Percentiles rank a stretch among this genome's conserved stretches.
Evolutionary conservation across 1,140 invertebrate genomes (phyloP).

Genomic region (Arion vulgaris): DNA sequence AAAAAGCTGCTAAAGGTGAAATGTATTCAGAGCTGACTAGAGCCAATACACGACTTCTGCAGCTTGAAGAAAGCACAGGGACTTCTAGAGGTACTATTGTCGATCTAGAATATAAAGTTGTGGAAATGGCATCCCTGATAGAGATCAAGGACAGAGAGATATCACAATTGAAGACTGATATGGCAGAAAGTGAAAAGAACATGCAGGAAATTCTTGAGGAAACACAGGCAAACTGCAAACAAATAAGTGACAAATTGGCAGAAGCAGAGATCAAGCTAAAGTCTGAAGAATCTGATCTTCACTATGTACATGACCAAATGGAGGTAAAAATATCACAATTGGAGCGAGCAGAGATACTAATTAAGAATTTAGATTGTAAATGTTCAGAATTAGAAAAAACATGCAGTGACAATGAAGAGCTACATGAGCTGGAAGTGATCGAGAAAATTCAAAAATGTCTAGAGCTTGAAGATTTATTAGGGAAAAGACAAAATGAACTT

Average conservation of each 20-base stretch:
- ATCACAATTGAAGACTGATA: slow-evolving; percentile 45
- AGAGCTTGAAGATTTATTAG: not conserved
- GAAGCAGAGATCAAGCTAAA: slow-evolving; percentile 26
- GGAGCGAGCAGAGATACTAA: not conserved
- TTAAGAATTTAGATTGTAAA: not conserved
- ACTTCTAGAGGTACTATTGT: slow-evolving; percentile 54
- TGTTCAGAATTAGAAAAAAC: not conserved
- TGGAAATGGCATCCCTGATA: slow-evolving; percentile 46
- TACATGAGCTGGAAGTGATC: not conserved
- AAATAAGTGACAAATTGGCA: slow-evolving; percentile 40
- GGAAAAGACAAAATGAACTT: not conserved
- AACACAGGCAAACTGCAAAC: slow-evolving; percentile 49
- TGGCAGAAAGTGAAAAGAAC: slow-evolving; percentile 60
- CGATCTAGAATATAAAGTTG: slow-evolving; percentile 58
- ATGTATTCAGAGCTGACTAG: slow-evolving; percentile 59
- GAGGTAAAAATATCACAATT: not conserved
- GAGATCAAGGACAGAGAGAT: slow-evolving; percentile 40
- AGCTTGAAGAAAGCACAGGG: slow-evolving; percentile 57
- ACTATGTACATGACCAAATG: not conserved
- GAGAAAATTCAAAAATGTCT: not conserved
- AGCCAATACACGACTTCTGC: slow-evolving; percentile 64
- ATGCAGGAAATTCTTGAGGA: slow-evolving; percentile 60
- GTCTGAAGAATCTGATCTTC: slow-evolving; percentile 35
- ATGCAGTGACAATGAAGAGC: not conserved
- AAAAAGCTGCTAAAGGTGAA: slow-evolving; percentile 53